Evolutionary conservation across 1,140 invertebrate species (phyloP).

Genomic region (Lepidurus packardi): DNA sequence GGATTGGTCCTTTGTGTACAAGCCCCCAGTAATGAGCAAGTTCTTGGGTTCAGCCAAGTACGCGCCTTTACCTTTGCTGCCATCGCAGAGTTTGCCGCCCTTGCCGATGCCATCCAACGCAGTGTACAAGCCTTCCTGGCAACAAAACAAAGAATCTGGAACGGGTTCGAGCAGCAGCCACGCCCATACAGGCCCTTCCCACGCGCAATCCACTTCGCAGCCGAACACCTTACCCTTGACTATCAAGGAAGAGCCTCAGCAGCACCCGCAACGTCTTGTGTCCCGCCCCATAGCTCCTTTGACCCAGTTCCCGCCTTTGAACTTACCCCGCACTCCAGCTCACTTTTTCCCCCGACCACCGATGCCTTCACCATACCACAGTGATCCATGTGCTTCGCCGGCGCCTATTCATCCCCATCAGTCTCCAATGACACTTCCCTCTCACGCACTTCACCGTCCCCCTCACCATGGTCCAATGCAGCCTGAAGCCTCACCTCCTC

Average conservation of each 20-base stretch:
- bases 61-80: slow-evolving; percentile 75
- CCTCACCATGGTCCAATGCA: slow-evolving; percentile 37
- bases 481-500: slow-evolving; percentile 39
- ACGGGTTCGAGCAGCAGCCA: background rate
- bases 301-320: slow-evolving; percentile 12
- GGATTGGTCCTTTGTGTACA: slow-evolving; percentile 85
- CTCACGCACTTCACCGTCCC: slow-evolving; percentile 28
- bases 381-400: slow-evolving; percentile 31
- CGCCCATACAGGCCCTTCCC: background rate
- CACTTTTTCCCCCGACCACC: slow-evolving; percentile 13
- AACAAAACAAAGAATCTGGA: slow-evolving; percentile 1
- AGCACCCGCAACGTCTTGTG: background rate
- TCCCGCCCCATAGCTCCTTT: background rate
- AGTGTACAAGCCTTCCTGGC: slow-evolving; percentile 4
- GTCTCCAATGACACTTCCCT: background rate
- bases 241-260: slow-evolving; percentile 8
- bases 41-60: slow-evolving; percentile 87
- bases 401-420: slow-evolving; percentile 37
- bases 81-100: slow-evolving; percentile 69
- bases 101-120: slow-evolving; percentile 55
- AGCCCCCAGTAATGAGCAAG: slow-evolving; percentile 68
- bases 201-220: background rate
- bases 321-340: slow-evolving; percentile 4
- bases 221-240: background rate
- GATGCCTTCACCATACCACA: slow-evolving; percentile 33